Conservation (phyloP, 1,140 invertebrate species). For the Saccostrea glomerata region DNA sequence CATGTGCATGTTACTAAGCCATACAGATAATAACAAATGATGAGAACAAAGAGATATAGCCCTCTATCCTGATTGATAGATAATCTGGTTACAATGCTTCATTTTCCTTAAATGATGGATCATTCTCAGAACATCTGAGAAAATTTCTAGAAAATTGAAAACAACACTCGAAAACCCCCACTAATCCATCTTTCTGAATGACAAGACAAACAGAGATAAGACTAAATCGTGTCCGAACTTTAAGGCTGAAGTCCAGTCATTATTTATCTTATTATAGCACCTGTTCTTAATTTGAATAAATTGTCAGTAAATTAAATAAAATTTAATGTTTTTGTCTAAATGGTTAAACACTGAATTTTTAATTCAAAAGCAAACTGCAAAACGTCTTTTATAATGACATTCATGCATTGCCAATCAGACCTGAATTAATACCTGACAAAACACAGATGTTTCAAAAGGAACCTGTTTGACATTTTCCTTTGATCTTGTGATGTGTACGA, state of each 20-base stretch:
- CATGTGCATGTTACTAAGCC: not conserved
- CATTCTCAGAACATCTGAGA: not conserved
- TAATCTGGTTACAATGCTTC: not conserved
- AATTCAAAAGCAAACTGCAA: not conserved
- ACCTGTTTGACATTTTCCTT: constrained; percentile 6
- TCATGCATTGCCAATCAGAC: not conserved
- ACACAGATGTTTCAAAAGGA: not conserved
- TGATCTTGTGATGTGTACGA: constrained; percentile 8
- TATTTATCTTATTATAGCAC: not conserved
- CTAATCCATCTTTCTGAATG: not conserved
- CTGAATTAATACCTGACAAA: not conserved
- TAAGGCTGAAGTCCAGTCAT: not conserved
- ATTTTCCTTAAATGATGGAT: constrained; percentile 3
- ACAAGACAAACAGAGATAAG: constrained; percentile 4
- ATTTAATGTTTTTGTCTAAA: not conserved
- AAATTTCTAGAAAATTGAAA: not conserved
- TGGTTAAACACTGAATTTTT: not conserved
- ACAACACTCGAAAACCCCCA: not conserved
- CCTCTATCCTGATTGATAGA: constrained; percentile 11
- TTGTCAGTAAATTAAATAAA: not conserved
- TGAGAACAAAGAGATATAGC: not conserved
- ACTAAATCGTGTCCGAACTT: not conserved
- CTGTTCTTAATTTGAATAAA: not conserved
- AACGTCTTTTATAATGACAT: not conserved
- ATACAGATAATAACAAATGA: not conserved